phyloP scores from a whole-genome alignment of 2,797 vertebrate genomes.

The Haliaeetus vocifer region DNA sequence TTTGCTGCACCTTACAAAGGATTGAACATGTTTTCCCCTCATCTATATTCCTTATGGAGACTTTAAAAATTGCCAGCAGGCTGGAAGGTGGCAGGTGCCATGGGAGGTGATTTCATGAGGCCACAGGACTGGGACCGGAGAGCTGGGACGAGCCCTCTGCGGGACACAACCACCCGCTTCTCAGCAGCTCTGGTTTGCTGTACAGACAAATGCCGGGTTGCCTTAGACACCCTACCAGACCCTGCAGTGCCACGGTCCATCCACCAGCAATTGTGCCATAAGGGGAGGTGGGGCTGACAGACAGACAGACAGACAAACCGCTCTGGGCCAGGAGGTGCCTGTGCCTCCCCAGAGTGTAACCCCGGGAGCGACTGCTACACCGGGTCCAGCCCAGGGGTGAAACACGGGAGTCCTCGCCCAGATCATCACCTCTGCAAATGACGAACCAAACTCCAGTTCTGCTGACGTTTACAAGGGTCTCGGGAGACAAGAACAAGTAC shows the following conservation, averaged over 20 bases:
- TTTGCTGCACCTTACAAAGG: neutral
- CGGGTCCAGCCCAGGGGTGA: neutral
- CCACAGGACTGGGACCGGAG: neutral
- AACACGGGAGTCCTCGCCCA: rapidly evolving
- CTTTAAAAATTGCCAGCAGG: neutral
- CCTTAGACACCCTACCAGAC: no score
- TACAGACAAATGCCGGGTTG: neutral
- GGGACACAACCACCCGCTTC: neutral
- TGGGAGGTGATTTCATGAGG: neutral
- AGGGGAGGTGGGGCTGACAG: neutral
- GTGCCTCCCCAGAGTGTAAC: neutral
- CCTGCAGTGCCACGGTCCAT: neutral
- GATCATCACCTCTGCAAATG: neutral
- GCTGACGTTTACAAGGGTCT: neutral
- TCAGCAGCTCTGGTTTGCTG: neutral
- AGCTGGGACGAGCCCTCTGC: neutral
- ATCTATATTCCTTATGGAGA: neutral
- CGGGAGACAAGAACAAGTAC: neutral
- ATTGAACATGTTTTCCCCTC: neutral
- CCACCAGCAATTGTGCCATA: rapidly evolving
- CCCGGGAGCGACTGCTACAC: rapidly evolving
- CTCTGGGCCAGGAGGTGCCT: neutral
- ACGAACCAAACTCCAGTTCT: neutral
- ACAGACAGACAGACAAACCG: no score
- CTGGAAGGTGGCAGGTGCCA: neutral